Evolutionary conservation across 2,888 invertebrate genomes (phyloP), one percentile per base, ranked within the genome.

Genomic region (Lathronympha strigana): DNA sequence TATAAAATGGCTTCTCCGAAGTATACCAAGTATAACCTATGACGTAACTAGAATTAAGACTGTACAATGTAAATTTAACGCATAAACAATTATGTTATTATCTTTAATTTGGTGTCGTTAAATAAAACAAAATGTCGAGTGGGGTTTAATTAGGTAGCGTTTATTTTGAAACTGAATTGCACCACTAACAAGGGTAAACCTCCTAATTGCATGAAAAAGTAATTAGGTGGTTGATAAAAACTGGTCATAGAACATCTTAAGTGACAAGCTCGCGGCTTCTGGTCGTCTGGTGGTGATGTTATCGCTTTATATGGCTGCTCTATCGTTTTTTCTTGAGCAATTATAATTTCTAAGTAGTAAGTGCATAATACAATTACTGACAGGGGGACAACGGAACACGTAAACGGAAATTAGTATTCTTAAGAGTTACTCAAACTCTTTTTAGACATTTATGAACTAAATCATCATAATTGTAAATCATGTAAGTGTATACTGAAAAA

Each of bases 251-350:
- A 54, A 43, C 43, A 31, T 60, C 38, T 60, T 47, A 63, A 68
- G 68, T 61, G 63, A 66, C 63, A 61, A 54, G 67, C 43, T 28
- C 61, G 58, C 69, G 63, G 57, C 69, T 67, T 53, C 55, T 66
- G 66, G 68, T 58, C 66, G 62, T 64, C 69, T 68, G 66, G 63
- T 69, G 53, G 68, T 69, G 72, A 77, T 77, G 60, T 53, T 75
- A 77, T 74, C 72, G 63, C 54, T 49, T 19, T 57, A 55, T 71
- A 67, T 70, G 70, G 75, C 66, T 61, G 67, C 66, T 53, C 63
- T 51, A 21, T 23, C 54, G 64, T 68, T 69, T 73, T 71, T 71
- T 67, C 62, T 62, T 38, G 31, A 33, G 36, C 28, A 69, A 70
- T 74, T 70, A 72, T 72, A 71, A 66, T 68, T 68, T 69, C 68